Evolutionary conservation across 1,140 invertebrate genomes (phyloP).

Genomic region (Tetramorium parvispinum): DNA sequence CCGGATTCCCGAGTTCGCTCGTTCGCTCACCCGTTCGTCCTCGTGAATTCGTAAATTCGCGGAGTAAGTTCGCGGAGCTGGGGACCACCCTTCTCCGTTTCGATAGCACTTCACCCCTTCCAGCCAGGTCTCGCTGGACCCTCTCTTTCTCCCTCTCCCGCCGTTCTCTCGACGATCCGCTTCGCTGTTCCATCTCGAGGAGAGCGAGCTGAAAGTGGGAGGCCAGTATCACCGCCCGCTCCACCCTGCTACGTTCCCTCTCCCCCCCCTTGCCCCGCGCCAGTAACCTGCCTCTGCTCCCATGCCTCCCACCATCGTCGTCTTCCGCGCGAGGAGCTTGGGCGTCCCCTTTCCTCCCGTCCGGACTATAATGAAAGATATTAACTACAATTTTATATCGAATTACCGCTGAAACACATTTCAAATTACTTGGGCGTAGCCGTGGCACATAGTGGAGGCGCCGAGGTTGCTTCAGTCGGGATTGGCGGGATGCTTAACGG

Average conservation of each 20-base stretch:
- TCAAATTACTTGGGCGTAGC: conserved; percentile 85
- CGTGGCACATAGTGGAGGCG: conserved; percentile 65
- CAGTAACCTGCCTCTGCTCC: not conserved
- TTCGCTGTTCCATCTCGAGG: conserved; percentile 67
- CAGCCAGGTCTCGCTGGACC: conserved; percentile 61
- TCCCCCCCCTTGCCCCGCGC: not conserved
- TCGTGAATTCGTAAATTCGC: conserved; percentile 64
- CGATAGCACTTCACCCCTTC: conserved; percentile 74
- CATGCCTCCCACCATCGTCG: conserved; percentile 27
- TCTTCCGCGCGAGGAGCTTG: conserved; percentile 51
- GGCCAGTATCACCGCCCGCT: conserved; percentile 61
- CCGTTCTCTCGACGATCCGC: conserved; percentile 60
- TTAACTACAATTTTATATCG: conserved; percentile 87
- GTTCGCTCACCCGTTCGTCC: conserved; percentile 16
- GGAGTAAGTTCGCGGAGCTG: conserved; percentile 46
- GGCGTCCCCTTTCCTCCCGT: not conserved
- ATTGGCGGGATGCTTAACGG: conserved; percentile 75
- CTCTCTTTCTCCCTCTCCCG: conserved; percentile 24
- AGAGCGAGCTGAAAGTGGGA: conserved; percentile 58
- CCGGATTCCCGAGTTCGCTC: conserved; percentile 29
- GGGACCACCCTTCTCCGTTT: conserved; percentile 66
- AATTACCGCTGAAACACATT: conserved; percentile 86
- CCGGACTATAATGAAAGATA: conserved; percentile 85
- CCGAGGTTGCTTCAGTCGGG: conserved; percentile 55
- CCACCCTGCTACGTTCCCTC: conserved; percentile 46